These are phyloP conservation scores for Trichonephila clavipes DNA, from an alignment of 1,140 invertebrate genomes.

Conservation along the genomic window DNA sequence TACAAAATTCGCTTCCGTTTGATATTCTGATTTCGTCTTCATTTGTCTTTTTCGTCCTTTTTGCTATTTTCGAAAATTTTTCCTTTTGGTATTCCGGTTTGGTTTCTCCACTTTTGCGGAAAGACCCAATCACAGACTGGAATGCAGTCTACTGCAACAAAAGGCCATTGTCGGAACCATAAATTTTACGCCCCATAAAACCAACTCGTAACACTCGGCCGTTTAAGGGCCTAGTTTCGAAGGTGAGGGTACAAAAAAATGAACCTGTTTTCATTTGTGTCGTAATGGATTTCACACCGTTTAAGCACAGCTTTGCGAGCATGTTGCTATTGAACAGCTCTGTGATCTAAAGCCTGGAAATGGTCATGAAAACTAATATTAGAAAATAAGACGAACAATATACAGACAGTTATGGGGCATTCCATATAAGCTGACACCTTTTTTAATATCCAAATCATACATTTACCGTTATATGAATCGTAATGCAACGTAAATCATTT, in stretches of 20 bases:
- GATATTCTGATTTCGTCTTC: constrained; percentile 26
- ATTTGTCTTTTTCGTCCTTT: constrained; percentile 25
- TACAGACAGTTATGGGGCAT: background rate
- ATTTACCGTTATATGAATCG: background rate
- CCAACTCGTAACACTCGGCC: constrained; percentile 26
- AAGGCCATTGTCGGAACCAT: constrained; percentile 30
- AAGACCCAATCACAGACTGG: background rate
- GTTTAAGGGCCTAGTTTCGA: constrained; percentile 15
- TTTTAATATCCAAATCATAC: background rate
- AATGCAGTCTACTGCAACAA: constrained; percentile 50
- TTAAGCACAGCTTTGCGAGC: constrained; percentile 24
- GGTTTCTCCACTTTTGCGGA: constrained; percentile 34
- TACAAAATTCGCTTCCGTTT: constrained; percentile 3
- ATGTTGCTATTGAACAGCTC: constrained; percentile 4
- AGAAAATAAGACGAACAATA: constrained; percentile 1
- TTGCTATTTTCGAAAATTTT: constrained; percentile 33
- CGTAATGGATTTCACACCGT: constrained; percentile 46
- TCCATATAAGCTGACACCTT: background rate
- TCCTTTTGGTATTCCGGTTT: constrained; percentile 35
- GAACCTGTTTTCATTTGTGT: constrained; percentile 47
- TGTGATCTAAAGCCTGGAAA: background rate
- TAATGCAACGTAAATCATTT: background rate
- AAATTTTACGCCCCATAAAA: constrained; percentile 60
- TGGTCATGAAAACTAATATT: constrained; percentile 40
- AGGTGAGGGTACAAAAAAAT: constrained; percentile 9